Evolutionary conservation across 2,113 vertebrate species (phyloP), one percentile per base, ranked within the genome.

Genomic region (Mus spicilegus): DNA sequence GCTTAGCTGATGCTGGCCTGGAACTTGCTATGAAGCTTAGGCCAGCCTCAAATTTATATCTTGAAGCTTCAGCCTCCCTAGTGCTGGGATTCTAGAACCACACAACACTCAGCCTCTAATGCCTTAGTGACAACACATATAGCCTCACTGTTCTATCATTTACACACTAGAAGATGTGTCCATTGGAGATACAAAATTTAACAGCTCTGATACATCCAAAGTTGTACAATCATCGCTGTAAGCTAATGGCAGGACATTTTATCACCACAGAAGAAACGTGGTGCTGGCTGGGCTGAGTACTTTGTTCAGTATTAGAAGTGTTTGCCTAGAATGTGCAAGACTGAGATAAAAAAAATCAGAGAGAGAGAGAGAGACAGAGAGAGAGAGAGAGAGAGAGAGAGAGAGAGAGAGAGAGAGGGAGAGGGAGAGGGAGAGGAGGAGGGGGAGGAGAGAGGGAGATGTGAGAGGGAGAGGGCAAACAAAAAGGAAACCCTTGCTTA

Each of bases 81-180:
- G 36, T 30, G 9, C 24, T 75, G 39, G 70, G n/a, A 30, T 58
- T 39, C 10, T 9, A 75, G 70, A 9, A 19, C 4, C 9, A 19
- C 36, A 42, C 36, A 10, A 42, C 24, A 28, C 16, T 6, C 24
- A 42, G 8, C 3, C 39, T 28, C n/a, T 42, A 70, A 61, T 73
- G 12, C 46, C 20, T 87, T 78, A 46, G 14, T 4, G 39, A 51
- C 77, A 84, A 51, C 2, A 12, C 56, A 87, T 56, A 30, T 5
- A 84, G 69, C 8, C 56, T 89, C 63, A 58, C 49, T 87, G 88
- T 56, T 19, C 76, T 88, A 61, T 69, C 76, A 80, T 84, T 94
- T 94, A 12, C 22, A 81, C n/a, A 72, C 73, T 6, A 30, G 49
- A 90, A 91, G 91, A 80, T 78, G 16, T 11, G 80, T 5, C 30